These are phyloP conservation scores for Chloroclysta siterata DNA, from an alignment of 2,888 invertebrate species.

Conservation along the genomic window DNA sequence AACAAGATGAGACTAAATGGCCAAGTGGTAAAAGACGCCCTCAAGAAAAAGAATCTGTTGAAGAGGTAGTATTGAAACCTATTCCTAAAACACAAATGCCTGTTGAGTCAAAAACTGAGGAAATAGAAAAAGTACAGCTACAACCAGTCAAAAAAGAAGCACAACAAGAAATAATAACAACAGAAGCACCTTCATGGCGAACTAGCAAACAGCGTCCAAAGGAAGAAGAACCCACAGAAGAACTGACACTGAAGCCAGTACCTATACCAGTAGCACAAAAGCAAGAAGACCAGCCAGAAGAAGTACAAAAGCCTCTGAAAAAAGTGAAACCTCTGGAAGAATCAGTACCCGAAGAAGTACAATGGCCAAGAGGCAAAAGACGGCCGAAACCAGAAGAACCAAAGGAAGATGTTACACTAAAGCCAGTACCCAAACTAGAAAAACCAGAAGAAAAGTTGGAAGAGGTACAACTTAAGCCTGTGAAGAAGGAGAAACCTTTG, in stretches of 20 bases:
- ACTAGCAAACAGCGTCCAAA: constrained; percentile 24
- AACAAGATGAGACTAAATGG: too few species aligned
- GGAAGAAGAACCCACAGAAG: constrained; percentile 32
- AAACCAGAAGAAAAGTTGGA: constrained; percentile 7
- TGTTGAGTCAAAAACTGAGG: neutral
- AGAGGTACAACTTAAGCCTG: neutral
- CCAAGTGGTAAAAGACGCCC: too few species aligned
- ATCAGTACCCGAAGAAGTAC: constrained; percentile 3
- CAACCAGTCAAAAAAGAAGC: constrained; percentile 52
- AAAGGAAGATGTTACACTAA: constrained; percentile 37
- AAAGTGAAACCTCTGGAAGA: constrained; percentile 37
- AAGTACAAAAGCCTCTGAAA: constrained; percentile 40
- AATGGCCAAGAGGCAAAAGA: constrained; percentile 24
- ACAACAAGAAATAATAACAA: constrained; percentile 24
- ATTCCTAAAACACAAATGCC: too few species aligned
- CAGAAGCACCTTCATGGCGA: constrained; percentile 38
- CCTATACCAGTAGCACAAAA: constrained; percentile 39
- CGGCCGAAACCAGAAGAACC: constrained; percentile 50
- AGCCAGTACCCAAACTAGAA: constrained; percentile 11
- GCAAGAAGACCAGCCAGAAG: constrained; percentile 50
- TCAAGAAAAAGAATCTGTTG: too few species aligned
- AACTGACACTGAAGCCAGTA: constrained; percentile 62
- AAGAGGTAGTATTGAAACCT: too few species aligned
- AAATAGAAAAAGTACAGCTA: constrained; percentile 56
- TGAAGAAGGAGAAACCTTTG: too few species aligned